Evolutionary conservation across 2,797 vertebrate species (phyloP), one percentile per base, ranked within the genome.

Genomic region (Rhynchonycteris naso): DNA sequence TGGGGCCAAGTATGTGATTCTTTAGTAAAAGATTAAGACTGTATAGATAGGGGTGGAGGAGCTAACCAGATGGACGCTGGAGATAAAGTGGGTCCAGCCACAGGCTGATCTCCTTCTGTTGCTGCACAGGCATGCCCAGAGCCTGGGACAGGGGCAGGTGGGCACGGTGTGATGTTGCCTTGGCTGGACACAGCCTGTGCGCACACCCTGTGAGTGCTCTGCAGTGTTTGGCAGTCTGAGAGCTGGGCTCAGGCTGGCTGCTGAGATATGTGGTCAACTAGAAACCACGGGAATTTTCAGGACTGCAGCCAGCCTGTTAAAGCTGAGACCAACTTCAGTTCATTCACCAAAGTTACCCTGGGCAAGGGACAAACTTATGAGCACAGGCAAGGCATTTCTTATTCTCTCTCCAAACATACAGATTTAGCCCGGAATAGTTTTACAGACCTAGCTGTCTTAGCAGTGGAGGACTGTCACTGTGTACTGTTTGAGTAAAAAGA

Each of bases 211-310:
- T 71, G 52, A 35, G 35, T 33, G 21, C 30, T 76, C 13, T 58
- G 84, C 13, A 10, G 33, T 1, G 6, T 47, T 22, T 0, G 18
- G 38, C 18, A 19, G 26, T 52, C 80, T 10, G 28, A 28, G 38
- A 75, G 28, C n/a, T 18, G 26, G 66, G 52, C 69, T 69, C 1
- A 9, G 14, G 21, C 26, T 13, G 38, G 72, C n/a, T 35, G 47
- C 33, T 76, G 59, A 83, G 56, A 35, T 50, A 7, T 72, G 58
- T 72, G 56, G 38, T 79, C 95, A 68, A 54, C 66, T 35, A 38
- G 82, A 69, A 96, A 86, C 91, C 59, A 33, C 0, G n/a, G 71
- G 79, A 80, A 65, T 83, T 38, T 18, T 71, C 19, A 68, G 93
- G 71, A 58, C 15, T 2, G 18, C 7, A 56, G 90, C 75, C 75